Conservation (phyloP, 2,797 vertebrate genomes). For the Myotis pilosus region DNA sequence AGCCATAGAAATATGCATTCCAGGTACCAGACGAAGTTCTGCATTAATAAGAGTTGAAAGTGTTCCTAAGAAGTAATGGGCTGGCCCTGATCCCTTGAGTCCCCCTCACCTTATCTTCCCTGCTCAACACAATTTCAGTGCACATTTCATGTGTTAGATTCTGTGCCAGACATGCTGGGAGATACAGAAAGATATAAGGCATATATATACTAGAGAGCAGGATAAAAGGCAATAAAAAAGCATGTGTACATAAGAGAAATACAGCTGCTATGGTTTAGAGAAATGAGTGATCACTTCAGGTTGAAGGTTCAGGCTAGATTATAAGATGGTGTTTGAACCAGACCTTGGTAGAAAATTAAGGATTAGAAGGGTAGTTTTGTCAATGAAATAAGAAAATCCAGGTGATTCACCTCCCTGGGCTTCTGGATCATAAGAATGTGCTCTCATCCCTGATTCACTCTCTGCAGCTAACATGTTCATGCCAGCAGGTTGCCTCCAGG, state of each 20-base stretch:
- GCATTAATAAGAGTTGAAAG: background rate
- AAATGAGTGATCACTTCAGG: background rate
- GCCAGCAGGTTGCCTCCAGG: background rate
- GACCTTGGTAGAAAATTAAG: background rate
- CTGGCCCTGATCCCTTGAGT: background rate
- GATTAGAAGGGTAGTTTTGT: background rate
- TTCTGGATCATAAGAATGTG: background rate
- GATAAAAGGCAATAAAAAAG: background rate
- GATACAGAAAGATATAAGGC: background rate
- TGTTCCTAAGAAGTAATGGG: background rate
- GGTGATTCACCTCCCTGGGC: background rate
- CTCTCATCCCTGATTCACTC: background rate
- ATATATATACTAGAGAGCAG: background rate
- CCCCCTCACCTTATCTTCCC: background rate
- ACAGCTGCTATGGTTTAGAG: background rate
- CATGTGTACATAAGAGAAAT: background rate
- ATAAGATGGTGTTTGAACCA: background rate
- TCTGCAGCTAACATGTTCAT: background rate
- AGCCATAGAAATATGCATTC: background rate
- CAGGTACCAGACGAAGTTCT: background rate
- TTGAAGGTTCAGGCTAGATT: background rate
- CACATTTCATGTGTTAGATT: background rate
- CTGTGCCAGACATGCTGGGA: background rate
- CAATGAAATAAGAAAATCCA: background rate
- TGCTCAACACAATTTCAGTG: background rate